Percentiles rank a stretch among this genome's conserved stretches.
These are phyloP conservation scores for Garra rufa DNA, from an alignment of 2,113 vertebrate species.

Conservation along the genomic window DNA sequence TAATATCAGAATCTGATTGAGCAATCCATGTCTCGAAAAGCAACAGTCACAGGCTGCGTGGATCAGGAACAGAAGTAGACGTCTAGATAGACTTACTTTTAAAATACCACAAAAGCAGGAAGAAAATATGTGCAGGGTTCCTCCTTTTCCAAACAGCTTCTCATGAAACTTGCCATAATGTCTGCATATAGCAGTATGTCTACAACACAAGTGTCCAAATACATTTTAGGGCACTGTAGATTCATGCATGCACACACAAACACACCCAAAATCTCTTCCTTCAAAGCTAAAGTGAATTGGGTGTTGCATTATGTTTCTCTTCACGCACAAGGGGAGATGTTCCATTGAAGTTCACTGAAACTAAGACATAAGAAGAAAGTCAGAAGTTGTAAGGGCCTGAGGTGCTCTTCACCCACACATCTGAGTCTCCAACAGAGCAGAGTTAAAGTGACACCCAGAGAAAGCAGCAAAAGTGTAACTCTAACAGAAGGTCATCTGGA, in stretches of 20 bases:
- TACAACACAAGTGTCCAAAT: neutral
- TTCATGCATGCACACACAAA: neutral
- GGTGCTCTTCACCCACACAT: slow-evolving; percentile 22
- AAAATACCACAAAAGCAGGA: slow-evolving; percentile 60
- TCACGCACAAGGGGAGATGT: neutral
- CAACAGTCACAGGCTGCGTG: slow-evolving; percentile 50
- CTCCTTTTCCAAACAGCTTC: slow-evolving; percentile 49
- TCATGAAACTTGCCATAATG: slow-evolving; percentile 53
- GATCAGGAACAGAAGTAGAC: slow-evolving; percentile 51
- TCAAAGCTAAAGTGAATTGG: neutral
- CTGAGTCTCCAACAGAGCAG: neutral
- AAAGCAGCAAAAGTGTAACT: slow-evolving; percentile 23
- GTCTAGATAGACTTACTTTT: slow-evolving; percentile 40
- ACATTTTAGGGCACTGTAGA: neutral
- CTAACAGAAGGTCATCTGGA: slow-evolving; percentile 45
- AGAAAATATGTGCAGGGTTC: slow-evolving; percentile 54
- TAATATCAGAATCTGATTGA: slow-evolving; percentile 61
- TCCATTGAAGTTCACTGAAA: neutral
- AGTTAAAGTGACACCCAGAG: neutral
- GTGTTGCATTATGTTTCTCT: neutral
- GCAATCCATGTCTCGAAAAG: slow-evolving; percentile 60
- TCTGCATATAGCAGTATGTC: neutral
- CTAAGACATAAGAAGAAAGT: neutral
- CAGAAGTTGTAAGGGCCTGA: neutral
- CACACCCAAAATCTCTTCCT: neutral